Conservation (phyloP, 2,113 vertebrate species). For the Neolamprologus modestus region DNA sequence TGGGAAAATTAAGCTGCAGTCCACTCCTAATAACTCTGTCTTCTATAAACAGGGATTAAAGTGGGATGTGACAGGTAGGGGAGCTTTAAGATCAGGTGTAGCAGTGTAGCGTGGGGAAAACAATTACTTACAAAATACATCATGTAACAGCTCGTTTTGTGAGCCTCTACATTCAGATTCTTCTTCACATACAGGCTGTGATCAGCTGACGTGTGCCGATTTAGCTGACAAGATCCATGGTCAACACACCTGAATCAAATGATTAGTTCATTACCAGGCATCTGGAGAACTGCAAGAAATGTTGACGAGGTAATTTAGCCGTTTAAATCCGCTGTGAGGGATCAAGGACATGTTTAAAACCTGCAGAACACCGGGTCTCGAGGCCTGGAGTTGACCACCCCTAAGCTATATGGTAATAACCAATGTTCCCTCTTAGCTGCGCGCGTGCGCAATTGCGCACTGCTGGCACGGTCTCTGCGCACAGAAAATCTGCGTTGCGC, state of each 20-base stretch:
- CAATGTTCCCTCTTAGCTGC: not conserved
- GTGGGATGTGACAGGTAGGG: not conserved
- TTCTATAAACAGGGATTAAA: not conserved
- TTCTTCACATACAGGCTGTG: not conserved
- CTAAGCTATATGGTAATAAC: accelerated
- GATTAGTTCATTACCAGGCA: not conserved
- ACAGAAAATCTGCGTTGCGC: accelerated
- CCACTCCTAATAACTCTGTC: not conserved
- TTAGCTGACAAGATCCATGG: not conserved
- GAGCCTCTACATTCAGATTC: accelerated
- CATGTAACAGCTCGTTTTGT: accelerated
- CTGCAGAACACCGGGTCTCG: accelerated
- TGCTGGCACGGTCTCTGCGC: accelerated
- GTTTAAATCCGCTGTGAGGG: accelerated
- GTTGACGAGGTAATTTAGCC: not conserved
- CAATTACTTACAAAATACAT: not conserved
- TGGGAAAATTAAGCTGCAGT: not conserved
- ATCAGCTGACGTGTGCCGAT: accelerated
- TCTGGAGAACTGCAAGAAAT: not conserved
- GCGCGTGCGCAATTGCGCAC: accelerated
- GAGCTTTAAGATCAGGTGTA: not conserved
- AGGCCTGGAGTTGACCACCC: not conserved
- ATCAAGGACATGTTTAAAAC: not conserved
- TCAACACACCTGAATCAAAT: not conserved
- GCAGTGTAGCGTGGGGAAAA: not conserved